These are phyloP conservation scores for Luidia sarsii DNA, from an alignment of 53 echinoderm and acorn worm genomes.

Conservation along the genomic window DNA sequence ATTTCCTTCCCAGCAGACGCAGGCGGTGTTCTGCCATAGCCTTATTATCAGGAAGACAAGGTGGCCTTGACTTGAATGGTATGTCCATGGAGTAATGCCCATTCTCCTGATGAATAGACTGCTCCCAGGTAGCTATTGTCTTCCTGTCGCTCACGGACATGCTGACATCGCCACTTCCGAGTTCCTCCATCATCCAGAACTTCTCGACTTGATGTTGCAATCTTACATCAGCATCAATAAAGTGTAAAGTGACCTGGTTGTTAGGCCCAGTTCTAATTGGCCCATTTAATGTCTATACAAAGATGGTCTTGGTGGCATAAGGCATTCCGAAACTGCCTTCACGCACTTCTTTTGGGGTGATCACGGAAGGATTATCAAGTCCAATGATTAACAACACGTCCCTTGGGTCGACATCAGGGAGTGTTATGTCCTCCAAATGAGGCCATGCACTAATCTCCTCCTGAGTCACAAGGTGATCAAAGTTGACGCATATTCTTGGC, in stretches of 20 bases:
- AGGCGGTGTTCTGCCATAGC: conserved; percentile 58
- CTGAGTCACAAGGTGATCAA: conserved; percentile 12
- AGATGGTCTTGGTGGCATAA: conserved; percentile 52
- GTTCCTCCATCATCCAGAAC: conserved; percentile 58
- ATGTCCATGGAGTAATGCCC: conserved; percentile 59
- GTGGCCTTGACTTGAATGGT: conserved; percentile 57
- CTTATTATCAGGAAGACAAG: conserved; percentile 50
- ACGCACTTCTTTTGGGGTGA: conserved; percentile 53
- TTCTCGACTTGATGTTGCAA: conserved; percentile 47
- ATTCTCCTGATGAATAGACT: conserved; percentile 10
- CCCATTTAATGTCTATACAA: conserved; percentile 63
- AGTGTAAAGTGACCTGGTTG: conserved; percentile 16
- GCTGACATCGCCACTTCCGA: neutral
- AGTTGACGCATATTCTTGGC: conserved; percentile 20
- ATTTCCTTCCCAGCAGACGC: conserved; percentile 35
- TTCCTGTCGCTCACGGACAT: conserved; percentile 41
- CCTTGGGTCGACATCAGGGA: conserved; percentile 37
- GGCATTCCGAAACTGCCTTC: conserved; percentile 11
- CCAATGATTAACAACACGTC: conserved; percentile 54
- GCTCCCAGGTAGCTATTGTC: conserved; percentile 2
- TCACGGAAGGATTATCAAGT: conserved; percentile 58
- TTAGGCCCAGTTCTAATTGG: neutral
- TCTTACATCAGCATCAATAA: conserved; percentile 13
- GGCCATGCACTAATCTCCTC: conserved; percentile 26
- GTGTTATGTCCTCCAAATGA: conserved; percentile 28